These are phyloP conservation scores for Poecilia velifera DNA, from an alignment of 2,797 vertebrate genomes.

Conservation along the genomic window DNA sequence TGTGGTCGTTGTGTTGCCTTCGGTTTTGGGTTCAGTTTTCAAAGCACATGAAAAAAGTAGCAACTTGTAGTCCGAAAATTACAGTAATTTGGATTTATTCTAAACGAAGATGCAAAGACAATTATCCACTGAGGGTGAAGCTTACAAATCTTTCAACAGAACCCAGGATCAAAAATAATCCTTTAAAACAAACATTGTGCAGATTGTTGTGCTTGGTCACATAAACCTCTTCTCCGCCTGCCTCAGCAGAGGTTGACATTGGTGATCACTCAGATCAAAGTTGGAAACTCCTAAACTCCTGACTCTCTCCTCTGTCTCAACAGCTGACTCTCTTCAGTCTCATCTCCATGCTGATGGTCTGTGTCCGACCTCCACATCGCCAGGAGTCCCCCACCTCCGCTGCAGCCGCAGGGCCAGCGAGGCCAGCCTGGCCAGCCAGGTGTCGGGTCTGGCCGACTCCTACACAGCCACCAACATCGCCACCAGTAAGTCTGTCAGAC, in stretches of 20 bases:
- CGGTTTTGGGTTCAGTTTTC: neutral
- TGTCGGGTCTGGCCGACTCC: slow-evolving; percentile 93
- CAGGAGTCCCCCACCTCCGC: slow-evolving; percentile 82
- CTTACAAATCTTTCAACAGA: neutral
- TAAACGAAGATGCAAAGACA: neutral
- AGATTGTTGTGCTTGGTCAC: neutral
- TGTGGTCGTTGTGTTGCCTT: neutral
- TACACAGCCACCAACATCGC: slow-evolving; percentile 94
- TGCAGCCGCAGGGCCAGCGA: slow-evolving; percentile 91
- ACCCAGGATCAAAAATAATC: neutral
- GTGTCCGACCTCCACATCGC: slow-evolving; percentile 84
- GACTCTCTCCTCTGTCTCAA: slow-evolving; percentile 45
- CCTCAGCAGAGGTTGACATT: neutral
- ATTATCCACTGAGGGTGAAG: neutral
- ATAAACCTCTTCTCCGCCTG: neutral
- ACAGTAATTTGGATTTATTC: neutral
- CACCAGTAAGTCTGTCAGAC: slow-evolving; percentile 86
- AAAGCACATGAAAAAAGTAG: too few species aligned
- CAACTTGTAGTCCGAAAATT: neutral
- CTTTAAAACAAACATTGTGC: neutral
- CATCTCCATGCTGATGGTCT: slow-evolving; percentile 86
- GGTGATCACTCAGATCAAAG: neutral
- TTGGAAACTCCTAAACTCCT: too few species aligned
- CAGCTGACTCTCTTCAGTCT: slow-evolving; percentile 89
- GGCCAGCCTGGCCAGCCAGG: slow-evolving; percentile 96